These are phyloP conservation scores for Chalcosyrphus nemorum DNA, from an alignment of 2,888 invertebrate genomes.

Conservation along the genomic window DNA sequence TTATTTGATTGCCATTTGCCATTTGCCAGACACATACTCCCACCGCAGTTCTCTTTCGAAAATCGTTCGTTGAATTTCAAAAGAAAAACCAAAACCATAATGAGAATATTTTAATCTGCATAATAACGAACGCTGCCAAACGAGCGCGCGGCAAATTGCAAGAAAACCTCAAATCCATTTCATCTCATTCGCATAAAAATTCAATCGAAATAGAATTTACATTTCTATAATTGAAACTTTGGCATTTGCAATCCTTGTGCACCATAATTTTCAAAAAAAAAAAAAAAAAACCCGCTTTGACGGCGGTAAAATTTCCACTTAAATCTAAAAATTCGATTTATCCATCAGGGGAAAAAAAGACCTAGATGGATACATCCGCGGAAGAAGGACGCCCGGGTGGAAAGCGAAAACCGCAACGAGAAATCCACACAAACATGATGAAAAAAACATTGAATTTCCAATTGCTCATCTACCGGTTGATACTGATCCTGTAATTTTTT, in stretches of 20 bases:
- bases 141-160: neutral
- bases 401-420: constrained; percentile 55
- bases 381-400: constrained; percentile 9
- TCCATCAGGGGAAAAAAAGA: constrained; percentile 17
- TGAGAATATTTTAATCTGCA: constrained; percentile 49
- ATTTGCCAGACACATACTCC: neutral
- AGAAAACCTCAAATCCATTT: constrained; percentile 16
- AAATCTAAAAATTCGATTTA: constrained; percentile 63
- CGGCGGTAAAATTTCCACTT: constrained; percentile 63
- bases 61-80: neutral
- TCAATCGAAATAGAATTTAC: constrained; percentile 62
- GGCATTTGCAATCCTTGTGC: constrained; percentile 11
- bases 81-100: constrained; percentile 24
- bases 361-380: neutral
- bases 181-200: constrained; percentile 15
- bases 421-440: constrained; percentile 30
- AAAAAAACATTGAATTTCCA: constrained; percentile 65
- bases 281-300: constrained; percentile 37
- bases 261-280: no score
- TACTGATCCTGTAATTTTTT: constrained; percentile 10
- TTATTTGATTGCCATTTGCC: neutral
- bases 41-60: neutral
- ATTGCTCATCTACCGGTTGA: constrained; percentile 43
- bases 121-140: constrained; percentile 13
- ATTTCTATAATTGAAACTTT: constrained; percentile 69